Percentiles rank a stretch among this genome's conserved stretches.
phyloP scores from a whole-genome alignment of 2,113 vertebrate genomes.

The Brachionichthys hirsutus region DNA sequence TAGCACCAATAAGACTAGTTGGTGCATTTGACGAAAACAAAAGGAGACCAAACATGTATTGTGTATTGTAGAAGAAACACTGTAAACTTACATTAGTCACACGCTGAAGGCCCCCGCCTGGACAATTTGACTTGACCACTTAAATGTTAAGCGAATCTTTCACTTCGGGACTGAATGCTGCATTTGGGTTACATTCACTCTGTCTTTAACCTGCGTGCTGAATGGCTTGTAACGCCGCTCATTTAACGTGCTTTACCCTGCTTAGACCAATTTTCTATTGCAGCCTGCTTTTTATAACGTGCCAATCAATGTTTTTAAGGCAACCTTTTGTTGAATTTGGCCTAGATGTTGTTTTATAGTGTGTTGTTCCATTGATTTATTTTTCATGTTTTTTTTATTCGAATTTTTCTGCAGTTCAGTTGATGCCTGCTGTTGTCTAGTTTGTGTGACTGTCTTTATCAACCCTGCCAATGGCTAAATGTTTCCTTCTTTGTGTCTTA shows the following conservation, averaged over 20 bases:
- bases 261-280: slow-evolving; percentile 13
- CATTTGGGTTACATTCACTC: slow-evolving; percentile 21
- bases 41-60: neutral
- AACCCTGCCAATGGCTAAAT: slow-evolving; percentile 36
- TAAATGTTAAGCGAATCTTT: neutral
- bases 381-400: slow-evolving; percentile 1
- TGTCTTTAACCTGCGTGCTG: slow-evolving; percentile 9
- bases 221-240: slow-evolving; percentile 13
- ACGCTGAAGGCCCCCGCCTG: neutral
- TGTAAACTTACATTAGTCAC: neutral
- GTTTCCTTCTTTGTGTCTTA: slow-evolving; percentile 19
- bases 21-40: too few relatives aligned
- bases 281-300: slow-evolving; percentile 39
- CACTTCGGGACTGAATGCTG: slow-evolving; percentile 12
- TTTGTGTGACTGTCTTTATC: slow-evolving; percentile 34
- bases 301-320: slow-evolving; percentile 51
- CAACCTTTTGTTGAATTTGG: neutral
- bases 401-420: neutral
- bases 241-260: slow-evolving; percentile 28
- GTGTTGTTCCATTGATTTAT: slow-evolving; percentile 1
- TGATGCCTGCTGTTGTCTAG: slow-evolving; percentile 36
- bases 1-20: neutral
- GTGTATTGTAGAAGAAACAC: neutral
- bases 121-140: slow-evolving; percentile 1
- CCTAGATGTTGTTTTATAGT: neutral